These are phyloP conservation scores for Zaprionus tsacasi DNA, from an alignment of 1,140 invertebrate species.

Conservation along the genomic window DNA sequence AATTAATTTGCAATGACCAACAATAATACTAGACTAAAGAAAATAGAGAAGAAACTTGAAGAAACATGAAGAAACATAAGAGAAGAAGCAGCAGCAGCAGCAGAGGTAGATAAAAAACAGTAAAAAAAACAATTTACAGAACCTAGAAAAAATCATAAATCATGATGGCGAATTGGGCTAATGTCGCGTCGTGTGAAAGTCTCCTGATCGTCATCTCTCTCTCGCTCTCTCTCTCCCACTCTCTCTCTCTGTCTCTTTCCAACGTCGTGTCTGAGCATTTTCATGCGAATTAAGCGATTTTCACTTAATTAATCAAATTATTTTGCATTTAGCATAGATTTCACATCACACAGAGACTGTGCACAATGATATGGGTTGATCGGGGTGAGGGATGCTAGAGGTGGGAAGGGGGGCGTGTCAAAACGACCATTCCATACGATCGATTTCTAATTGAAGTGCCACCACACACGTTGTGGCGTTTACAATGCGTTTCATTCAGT, in stretches of 20 bases:
- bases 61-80: background rate
- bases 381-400: no score
- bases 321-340: conserved; percentile 59
- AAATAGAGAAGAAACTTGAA: conserved; percentile 8
- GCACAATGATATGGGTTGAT: background rate
- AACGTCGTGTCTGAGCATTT: conserved; percentile 17
- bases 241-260: background rate
- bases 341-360: background rate
- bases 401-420: conserved; percentile 11
- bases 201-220: conserved; percentile 5
- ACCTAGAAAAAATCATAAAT: conserved; percentile 78
- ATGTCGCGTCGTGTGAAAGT: conserved; percentile 76
- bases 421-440: conserved; percentile 41
- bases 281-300: conserved; percentile 71
- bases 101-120: conserved; percentile 19
- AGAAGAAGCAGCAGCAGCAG: conserved; percentile 6
- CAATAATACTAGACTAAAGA: conserved; percentile 30
- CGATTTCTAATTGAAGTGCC: conserved; percentile 38
- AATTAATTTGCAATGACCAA: conserved; percentile 72
- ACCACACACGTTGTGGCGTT: conserved; percentile 22
- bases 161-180: conserved; percentile 75
- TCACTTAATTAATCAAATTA: conserved; percentile 68
- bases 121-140: conserved; percentile 71
- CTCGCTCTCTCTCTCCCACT: background rate
- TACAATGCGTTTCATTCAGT: conserved; percentile 73